phyloP scores from a whole-genome alignment of 2,113 vertebrate species.

The Oriolus oriolus region DNA sequence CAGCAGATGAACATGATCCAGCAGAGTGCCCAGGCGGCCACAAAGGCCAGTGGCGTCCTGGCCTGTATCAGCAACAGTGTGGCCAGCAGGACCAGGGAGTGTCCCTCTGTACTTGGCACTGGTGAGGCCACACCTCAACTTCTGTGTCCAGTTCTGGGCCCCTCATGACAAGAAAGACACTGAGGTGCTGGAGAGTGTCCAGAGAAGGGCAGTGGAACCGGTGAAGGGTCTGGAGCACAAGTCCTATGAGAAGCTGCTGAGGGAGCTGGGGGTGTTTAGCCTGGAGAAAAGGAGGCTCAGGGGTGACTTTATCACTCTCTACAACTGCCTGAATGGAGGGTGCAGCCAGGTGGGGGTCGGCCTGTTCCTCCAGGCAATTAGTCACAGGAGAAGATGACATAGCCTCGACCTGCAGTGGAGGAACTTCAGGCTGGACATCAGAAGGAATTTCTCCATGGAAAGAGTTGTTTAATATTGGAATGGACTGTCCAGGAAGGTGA shows the following conservation, averaged over 20 bases:
- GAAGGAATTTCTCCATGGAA: not conserved
- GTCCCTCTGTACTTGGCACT: accelerated
- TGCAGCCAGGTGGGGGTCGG: accelerated
- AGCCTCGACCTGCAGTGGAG: not conserved
- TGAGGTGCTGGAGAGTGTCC: not conserved
- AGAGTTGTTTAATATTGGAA: not conserved
- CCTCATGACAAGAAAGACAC: not conserved
- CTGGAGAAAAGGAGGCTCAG: not conserved
- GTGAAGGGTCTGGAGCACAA: not conserved
- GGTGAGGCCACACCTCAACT: accelerated
- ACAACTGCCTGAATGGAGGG: not conserved
- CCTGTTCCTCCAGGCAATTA: not conserved
- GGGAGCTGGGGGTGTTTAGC: not conserved
- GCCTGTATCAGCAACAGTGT: not conserved
- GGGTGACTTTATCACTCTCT: not conserved
- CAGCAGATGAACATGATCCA: not conserved
- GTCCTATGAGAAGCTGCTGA: not conserved
- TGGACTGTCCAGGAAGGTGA: not conserved
- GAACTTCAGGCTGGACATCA: not conserved
- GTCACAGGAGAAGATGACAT: not conserved
- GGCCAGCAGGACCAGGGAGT: not conserved
- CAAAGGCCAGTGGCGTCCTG: not conserved
- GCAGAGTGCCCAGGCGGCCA: not conserved
- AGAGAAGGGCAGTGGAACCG: accelerated
- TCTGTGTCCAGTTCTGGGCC: not conserved